Base-by-base conservation (phyloP, 2,113 vertebrate genomes). In the Aegithalos caudatus region DNA sequence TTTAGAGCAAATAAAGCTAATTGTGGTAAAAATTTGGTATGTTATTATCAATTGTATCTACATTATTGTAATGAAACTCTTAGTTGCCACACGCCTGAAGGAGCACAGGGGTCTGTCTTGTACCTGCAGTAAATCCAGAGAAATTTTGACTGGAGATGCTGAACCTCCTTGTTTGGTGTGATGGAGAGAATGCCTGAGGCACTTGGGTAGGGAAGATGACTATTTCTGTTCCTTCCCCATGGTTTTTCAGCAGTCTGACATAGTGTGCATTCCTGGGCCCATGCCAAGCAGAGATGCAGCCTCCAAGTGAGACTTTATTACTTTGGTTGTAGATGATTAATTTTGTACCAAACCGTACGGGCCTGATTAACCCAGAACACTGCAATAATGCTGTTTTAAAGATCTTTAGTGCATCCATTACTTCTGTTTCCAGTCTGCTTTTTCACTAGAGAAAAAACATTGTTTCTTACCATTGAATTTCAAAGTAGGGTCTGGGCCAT, bases 281-380 rank as follows among this genome's bases (percentile, higher is more conserved):
- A 8, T 35, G 94, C 95, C 95, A 97, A 94, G 89, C 53, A 76
- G 80, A 71, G 83, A 89, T 61, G 44, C 12, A 12, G 86, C 69
- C 84, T 96, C 89, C 94, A 89, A 94, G 89, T 81, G 78, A 72
- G 95, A 85, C 58, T 92, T 87, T 61, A 81, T 92, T 96, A 64
- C 91, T 88, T 9, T 48, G n/a, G 88, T 92, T 71, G 20, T 92
- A 81, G 83, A 92, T 96, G 83, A 95, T 95, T 96, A 91, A 95
- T 96, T 97, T 76, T 84, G 73, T 94, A 86, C 89, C 77, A 76
- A 91, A 91, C 66, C n/a, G 44, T 86, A 74, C 18, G 80, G 91
- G 60, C 51, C 88, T 88, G 80, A 92, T 92, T 96, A 95, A 86
- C 81, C 77, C 78, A 29, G 77, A 95, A 79, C 51, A 79, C 17